Conservation (phyloP, 1,140 invertebrate genomes). For the Drosophila triauraria region DNA sequence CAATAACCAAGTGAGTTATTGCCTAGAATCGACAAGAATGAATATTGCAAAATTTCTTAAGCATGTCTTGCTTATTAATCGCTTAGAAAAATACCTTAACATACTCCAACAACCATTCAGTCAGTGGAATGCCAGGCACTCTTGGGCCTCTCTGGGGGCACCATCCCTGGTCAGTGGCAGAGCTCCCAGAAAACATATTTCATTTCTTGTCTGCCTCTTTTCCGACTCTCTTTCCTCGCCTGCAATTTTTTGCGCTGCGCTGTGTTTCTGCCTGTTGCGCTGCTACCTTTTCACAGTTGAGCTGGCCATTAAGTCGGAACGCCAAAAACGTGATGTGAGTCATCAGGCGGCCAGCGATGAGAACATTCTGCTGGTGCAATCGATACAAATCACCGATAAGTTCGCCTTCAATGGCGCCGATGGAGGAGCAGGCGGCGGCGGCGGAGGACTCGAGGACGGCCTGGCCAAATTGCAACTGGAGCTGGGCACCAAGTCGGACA, state of each 20-base stretch:
- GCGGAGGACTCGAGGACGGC: conserved; percentile 52
- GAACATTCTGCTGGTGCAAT: conserved; percentile 95
- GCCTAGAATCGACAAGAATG: not conserved
- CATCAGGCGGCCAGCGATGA: conserved; percentile 88
- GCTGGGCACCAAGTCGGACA: conserved; percentile 78
- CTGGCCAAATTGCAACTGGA: conserved; percentile 77
- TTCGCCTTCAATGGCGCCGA: conserved; percentile 92
- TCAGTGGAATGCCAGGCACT: conserved; percentile 2
- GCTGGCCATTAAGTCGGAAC: conserved; percentile 72
- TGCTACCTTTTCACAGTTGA: conserved; percentile 73
- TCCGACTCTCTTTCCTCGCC: conserved; percentile 25
- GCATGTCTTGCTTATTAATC: not conserved
- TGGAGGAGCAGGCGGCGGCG: conserved; percentile 38
- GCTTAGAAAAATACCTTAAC: not conserved
- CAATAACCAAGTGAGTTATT: not conserved
- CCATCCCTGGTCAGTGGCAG: conserved; percentile 2
- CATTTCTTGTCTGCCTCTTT: conserved; percentile 59
- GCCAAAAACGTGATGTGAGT: conserved; percentile 83
- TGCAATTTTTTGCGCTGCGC: conserved; percentile 29
- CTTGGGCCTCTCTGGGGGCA: conserved; percentile 1
- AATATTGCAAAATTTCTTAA: not conserved
- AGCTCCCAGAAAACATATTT: conserved; percentile 60
- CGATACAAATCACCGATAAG: conserved; percentile 96
- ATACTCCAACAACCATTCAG: not conserved
- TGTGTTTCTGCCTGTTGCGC: conserved; percentile 28